These are phyloP conservation scores for Peromyscus leucopus DNA, from an alignment of 2,113 vertebrate genomes.

Conservation along the genomic window DNA sequence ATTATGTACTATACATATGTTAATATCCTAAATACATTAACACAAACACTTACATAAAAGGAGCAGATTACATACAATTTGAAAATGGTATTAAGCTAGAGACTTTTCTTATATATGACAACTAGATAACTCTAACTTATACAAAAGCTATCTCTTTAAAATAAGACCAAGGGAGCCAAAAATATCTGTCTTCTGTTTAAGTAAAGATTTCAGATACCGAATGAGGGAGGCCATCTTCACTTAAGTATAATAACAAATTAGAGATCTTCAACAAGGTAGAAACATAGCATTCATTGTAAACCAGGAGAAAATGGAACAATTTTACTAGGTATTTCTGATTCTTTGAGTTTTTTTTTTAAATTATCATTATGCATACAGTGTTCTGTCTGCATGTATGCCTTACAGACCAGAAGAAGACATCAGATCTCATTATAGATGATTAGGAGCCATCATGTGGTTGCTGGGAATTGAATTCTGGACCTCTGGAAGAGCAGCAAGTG, in stretches of 20 bases:
- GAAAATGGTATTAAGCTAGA: not conserved
- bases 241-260: not conserved
- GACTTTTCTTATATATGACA: not conserved
- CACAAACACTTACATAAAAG: conserved; percentile 6
- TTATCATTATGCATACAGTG: no score
- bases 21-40: not conserved
- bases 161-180: not conserved
- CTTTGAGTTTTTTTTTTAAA: not conserved
- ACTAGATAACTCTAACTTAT: not conserved
- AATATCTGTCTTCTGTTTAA: not conserved
- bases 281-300: not conserved
- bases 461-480: no score
- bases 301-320: not conserved
- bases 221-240: not conserved
- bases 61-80: not conserved
- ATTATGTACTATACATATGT: not conserved
- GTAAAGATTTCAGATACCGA: not conserved
- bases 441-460: no score
- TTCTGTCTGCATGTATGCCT: no score
- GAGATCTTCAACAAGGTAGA: not conserved
- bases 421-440: no score
- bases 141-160: not conserved
- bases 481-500: no score
- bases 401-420: no score
- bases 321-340: not conserved